Evolutionary conservation across 1,140 invertebrate species (phyloP), one percentile per base, ranked within the genome.

Genomic region (Heliconius eleuchia): DNA sequence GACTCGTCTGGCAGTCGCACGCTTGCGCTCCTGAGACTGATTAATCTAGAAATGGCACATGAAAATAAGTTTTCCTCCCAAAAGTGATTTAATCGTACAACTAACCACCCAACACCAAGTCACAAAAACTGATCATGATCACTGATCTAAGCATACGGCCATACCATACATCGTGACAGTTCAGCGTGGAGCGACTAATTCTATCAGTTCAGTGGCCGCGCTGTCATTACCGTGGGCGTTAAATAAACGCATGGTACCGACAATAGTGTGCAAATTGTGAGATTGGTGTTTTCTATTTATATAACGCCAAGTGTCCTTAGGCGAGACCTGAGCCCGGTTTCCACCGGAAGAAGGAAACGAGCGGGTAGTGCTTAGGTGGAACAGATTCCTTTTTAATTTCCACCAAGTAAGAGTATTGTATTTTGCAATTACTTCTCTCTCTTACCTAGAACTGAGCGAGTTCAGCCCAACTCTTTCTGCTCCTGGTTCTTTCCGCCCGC

Each of bases 181-280:
- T 76, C 70, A 76, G 30, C 74, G 74, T 71, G 39, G 60, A 76
- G 70, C 18, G 60, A 76, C 60, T 70, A 30, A 71, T 76, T 50
- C 70, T n/a, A 71, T n/a, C 60, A 46, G 74, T 50, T 71, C 74
- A 76, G 30, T 71, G 74, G 74, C 50, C 66, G 34, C 39, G 34
- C 30, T 11, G 74, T 42, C 39, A 46, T 76, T 71, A 46, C 74
- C 60, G 74, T 76, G 60, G 74, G 74, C 74, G 74, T 30, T 30
- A 1, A 66, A 55, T n/a, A 74, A 74, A 18, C 39, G 23, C 60
- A 27, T 70, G 66, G 74, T 71, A 60, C 39, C 74, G 39, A 75
- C 74, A 76, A 76, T 76, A 66, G 66, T 46, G 66, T 66, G 74
- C 74, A 71, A 76, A 70, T 34, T 71, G 70, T 71, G 30, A 76